phyloP scores from a whole-genome alignment of 2,888 invertebrate species.

The Iselma pallidipennis region DNA sequence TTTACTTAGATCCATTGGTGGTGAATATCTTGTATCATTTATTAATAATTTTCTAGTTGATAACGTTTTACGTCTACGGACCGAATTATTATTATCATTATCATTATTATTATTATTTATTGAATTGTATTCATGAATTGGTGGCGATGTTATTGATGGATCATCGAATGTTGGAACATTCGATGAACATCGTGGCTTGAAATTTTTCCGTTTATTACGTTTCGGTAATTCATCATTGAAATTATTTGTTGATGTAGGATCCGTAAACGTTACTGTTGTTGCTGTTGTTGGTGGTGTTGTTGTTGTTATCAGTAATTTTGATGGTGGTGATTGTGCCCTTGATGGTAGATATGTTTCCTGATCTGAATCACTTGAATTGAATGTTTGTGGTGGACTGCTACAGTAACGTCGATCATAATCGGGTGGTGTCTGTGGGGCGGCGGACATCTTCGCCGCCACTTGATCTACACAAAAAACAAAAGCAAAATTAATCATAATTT shows the following conservation, averaged over 20 bases:
- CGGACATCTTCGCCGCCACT: conserved; percentile 52
- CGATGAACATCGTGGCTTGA: conserved; percentile 75
- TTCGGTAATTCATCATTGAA: conserved; percentile 61
- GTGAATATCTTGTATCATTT: conserved; percentile 44
- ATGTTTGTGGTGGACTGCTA: conserved; percentile 29
- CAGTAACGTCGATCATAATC: conserved; percentile 47
- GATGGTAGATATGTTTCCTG: conserved; percentile 52
- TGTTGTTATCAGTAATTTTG: conserved; percentile 40
- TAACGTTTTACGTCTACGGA: conserved; percentile 46
- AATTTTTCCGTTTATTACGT: conserved; percentile 77
- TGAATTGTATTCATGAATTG: conserved; percentile 35
- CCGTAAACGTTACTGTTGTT: conserved; percentile 53
- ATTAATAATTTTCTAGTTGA: conserved; percentile 43
- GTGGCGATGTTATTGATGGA: conserved; percentile 30
- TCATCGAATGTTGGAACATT: conserved; percentile 59
- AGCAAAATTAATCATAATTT: not conserved
- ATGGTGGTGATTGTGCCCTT: not conserved
- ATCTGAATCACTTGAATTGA: conserved; percentile 61
- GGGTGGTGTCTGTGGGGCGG: conserved; percentile 40
- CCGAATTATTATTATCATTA: conserved; percentile 46
- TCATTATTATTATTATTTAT: conserved; percentile 50
- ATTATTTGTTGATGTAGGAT: conserved; percentile 47
- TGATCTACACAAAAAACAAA: conserved; percentile 39
- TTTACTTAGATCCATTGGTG: conserved; percentile 54
- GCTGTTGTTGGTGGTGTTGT: conserved; percentile 46